Base-by-base conservation (phyloP, 2,113 vertebrate genomes). In the Misgurnus mizolepis region DNA sequence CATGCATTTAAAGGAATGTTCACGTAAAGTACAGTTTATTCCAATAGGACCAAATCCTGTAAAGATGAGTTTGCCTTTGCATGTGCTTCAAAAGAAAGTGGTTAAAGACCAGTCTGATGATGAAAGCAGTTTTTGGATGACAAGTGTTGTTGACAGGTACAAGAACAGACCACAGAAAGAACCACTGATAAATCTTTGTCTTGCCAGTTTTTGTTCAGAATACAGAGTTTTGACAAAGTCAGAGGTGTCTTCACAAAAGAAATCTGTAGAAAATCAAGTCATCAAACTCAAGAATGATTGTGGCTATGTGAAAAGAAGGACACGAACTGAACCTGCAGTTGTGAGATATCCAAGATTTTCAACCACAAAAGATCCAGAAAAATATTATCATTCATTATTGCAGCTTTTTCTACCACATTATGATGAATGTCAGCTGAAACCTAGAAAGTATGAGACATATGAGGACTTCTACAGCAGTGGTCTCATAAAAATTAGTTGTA, bases 21-120 rank as follows among this genome's bases (percentile, higher is more conserved):
- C 83, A 1, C 43, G 80, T 4, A 79, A 82, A 40, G 80, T 79
- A 12, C 27, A 53, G 7, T 85, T 73, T 49, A 67, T 84, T 45
- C 27, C 79, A 18, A 41, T 27, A 45, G 60, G 69, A 11, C 18
- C 4, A 3, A 34, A 40, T 64, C 43, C 56, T 17, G 14, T 61
- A 9, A 58, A 64, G 39, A 74, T 81, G 69, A 76, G 75, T 72
- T 18, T 69, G 49, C 49, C 80, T 45, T 55, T 22, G 22, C 22
- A 22, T 22, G 22, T 22, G 22, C 22, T 22, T 22, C 75, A 43
- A 9, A 18, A 56, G 0, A 66, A 47, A 66, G 70, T 34, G 27
- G 27, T 2, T 2, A 34, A 49, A 27, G 18, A 47, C 5, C 45
- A 62, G 43, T 17, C 10, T 56, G 60, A n/a, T 66, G 72, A 75